Conservation (phyloP, 1,140 invertebrate species). For the Pogonomyrmex californicus region DNA sequence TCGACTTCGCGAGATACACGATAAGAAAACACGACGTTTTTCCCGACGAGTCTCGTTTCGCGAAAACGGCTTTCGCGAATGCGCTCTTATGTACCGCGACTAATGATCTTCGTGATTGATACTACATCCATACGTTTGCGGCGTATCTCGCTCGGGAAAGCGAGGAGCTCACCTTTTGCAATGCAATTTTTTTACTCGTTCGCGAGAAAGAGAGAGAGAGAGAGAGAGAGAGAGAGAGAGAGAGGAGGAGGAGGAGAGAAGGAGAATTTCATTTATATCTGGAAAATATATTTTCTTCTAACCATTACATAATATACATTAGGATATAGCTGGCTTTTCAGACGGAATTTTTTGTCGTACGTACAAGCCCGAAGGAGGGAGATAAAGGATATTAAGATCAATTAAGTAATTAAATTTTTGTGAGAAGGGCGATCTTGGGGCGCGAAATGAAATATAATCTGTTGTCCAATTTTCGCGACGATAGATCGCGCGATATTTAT, state of each 20-base stretch:
- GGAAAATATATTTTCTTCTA: background rate
- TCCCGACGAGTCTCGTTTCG: background rate
- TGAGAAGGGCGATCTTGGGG: background rate
- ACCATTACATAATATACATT: background rate
- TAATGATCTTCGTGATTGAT: slow-evolving; percentile 60
- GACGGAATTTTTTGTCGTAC: background rate
- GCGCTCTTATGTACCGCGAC: slow-evolving; percentile 32
- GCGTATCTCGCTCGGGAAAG: background rate
- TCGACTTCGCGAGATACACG: slow-evolving; percentile 4
- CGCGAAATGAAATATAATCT: background rate
- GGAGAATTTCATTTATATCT: slow-evolving; percentile 33
- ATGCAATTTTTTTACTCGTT: slow-evolving; percentile 1
- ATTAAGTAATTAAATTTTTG: background rate
- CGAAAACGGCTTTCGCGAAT: slow-evolving; percentile 17
- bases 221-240: too few relatives aligned
- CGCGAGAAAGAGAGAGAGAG: background rate
- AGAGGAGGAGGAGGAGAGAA: too few relatives aligned
- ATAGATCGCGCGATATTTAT: slow-evolving; percentile 24
- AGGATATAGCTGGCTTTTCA: background rate
- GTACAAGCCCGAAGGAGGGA: background rate
- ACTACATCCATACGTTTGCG: slow-evolving; percentile 5
- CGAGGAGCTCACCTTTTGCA: background rate
- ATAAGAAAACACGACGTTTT: slow-evolving; percentile 18
- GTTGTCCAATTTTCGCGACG: slow-evolving; percentile 24
- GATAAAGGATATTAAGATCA: background rate